Evolutionary conservation across 2,113 vertebrate species (phyloP), one percentile per base, ranked within the genome.

Genomic region (Bagarius yarrelli): DNA sequence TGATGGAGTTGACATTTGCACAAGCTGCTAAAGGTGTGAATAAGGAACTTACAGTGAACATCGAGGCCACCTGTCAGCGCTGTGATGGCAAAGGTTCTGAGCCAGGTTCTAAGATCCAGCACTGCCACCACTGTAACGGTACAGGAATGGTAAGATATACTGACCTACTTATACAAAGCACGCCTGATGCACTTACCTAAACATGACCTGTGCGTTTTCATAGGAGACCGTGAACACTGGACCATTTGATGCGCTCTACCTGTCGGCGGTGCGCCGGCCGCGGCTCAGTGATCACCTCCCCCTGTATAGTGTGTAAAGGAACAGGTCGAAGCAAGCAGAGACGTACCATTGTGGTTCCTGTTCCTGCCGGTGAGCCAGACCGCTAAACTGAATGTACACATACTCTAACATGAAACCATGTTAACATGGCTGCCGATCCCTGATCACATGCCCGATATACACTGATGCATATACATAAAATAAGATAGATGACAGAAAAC

Each of bases 21-120:
- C 97, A 99, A 80, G 98, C 98, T 18, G 97, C 96, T 30, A 99
- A 99, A 88, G 98, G 98, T 0, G 94, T 99, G 60, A 99, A 99
- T 87, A 98, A 98, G 88, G 96, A 99, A 91, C 95, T 99, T 0
- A 88, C 93, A 0, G 82, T 98, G 73, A 95, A 93, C 86, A 90
- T 96, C 13, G 96, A 94, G 0, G 93, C 95, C 30, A 85, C 93
- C 44, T 99, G 98, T 19, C 94, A 94, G 86, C 93, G 95, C 27
- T 99, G 97, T 9, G 78, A 94, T 0, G 97, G 98, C 18, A 95
- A 92, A 81, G 97, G 98, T 34, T 90, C 95, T 0, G 97, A 99
- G 75, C 97, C 97, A 0, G 97, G 97, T 74, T 96, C 95, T 61
- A 96, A 95, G 84, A 87, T 91, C 16, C 95, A 98, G 91, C 95